Evolutionary conservation across 2,888 invertebrate genomes (phyloP).

Genomic region (Formica aserva): DNA sequence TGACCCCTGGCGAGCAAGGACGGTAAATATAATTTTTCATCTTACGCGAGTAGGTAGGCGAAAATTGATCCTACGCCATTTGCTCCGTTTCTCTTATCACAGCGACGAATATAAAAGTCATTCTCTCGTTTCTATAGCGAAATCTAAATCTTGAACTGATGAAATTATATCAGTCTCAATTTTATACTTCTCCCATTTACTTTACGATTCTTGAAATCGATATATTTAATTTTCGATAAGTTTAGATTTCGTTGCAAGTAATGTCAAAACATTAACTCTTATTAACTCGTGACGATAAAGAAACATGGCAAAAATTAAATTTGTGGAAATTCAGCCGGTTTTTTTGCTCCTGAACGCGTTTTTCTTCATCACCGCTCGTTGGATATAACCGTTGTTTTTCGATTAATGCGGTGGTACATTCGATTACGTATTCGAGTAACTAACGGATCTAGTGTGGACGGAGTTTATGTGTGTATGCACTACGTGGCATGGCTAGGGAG

Average conservation of each 20-base stretch:
- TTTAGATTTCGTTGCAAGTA: not conserved
- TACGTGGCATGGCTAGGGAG: slow-evolving; percentile 21
- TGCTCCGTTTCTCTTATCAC: slow-evolving; percentile 24
- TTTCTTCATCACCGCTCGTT: not conserved
- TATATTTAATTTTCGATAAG: not conserved
- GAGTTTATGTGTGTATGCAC: not conserved
- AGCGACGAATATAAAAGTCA: not conserved
- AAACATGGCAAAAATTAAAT: not conserved
- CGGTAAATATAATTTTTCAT: not conserved
- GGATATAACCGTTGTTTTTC: not conserved
- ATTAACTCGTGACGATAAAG: not conserved
- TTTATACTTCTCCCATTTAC: not conserved
- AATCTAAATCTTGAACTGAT: not conserved
- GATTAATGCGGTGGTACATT: slow-evolving; percentile 9
- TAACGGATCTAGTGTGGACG: slow-evolving; percentile 24
- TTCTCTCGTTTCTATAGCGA: not conserved
- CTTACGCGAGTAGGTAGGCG: not conserved
- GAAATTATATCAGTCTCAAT: not conserved
- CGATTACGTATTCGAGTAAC: not conserved
- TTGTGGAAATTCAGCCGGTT: not conserved
- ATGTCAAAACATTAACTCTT: too few species aligned
- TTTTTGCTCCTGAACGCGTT: not conserved
- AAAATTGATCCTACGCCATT: not conserved
- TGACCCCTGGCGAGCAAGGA: not conserved
- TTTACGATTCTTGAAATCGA: not conserved